Base-by-base conservation (phyloP, 2,888 invertebrate species). In the Coelinius sp. region DNA sequence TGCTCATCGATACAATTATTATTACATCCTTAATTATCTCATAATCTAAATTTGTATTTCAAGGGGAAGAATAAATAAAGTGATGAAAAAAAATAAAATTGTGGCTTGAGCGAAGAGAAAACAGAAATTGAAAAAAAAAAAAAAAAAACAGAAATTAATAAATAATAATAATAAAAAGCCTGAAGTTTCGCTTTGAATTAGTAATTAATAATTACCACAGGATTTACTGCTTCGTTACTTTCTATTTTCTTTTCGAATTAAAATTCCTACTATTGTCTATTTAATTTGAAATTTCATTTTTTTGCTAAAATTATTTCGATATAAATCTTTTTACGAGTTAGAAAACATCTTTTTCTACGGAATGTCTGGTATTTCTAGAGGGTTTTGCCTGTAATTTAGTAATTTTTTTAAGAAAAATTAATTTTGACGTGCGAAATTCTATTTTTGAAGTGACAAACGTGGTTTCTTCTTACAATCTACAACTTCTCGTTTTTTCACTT, bases 81-180 rank as follows among this genome's bases (percentile, higher is more conserved):
- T 52, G 59, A 62, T 64, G 41, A 12, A 64, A n/a, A n/a, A n/a
- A n/a, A n/a, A n/a, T n/a, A n/a, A n/a, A 41, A 38, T 65, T 41
- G 44, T 25, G 35, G 44, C 62, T 56, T 35, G 35, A 69, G 69
- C 73, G 66, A 71, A 72, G 46, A 70, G 66, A 74, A 70, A 75
- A 73, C 68, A 65, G 59, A 73, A 76, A 75, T 67, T n/a, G n/a
- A n/a, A n/a, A n/a, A n/a, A 68, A 73, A 63, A 63, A 63, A 65
- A 65, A 66, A 49, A 70, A 70, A 17, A 17, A 62, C 64, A 24
- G 5, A 49, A 64, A 44, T 62, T 25, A 46, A 49, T 49, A 49
- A 46, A 24, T 56, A 52, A 70, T 62, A 53, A 74, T 63, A 31
- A n/a, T n/a, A n/a, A n/a, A 68, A 14, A 20, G 56, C 68, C 49